A percentile compares a stretch with the other conserved stretches of the same genome.
These are phyloP conservation scores for Caenorhabditis tropicalis DNA, from an alignment of 1,140 invertebrate species.

Conservation along the genomic window DNA sequence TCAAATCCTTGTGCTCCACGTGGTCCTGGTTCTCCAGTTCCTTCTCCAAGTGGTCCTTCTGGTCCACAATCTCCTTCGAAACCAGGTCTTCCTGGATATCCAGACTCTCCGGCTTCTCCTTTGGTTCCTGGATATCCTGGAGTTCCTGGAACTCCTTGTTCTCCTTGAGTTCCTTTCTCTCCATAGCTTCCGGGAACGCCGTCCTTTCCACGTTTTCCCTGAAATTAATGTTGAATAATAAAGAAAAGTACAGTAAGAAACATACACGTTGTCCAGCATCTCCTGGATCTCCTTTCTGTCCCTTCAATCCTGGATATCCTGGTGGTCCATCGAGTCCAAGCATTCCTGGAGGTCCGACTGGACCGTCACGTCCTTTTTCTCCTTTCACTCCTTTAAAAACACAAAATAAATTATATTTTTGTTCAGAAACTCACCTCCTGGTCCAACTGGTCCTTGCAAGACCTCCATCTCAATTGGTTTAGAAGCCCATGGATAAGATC, in stretches of 20 bases:
- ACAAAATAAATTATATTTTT: not conserved
- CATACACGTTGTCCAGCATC: conserved; percentile 65
- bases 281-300: conserved; percentile 69
- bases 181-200: conserved; percentile 58
- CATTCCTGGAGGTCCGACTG: conserved; percentile 63
- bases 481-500: conserved; percentile 61
- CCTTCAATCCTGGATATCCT: conserved; percentile 68
- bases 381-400: conserved; percentile 62
- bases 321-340: conserved; percentile 66
- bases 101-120: conserved; percentile 65
- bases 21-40: conserved; percentile 59
- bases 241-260: not conserved
- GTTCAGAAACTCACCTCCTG: conserved; percentile 17
- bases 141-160: conserved; percentile 59
- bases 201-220: conserved; percentile 70
- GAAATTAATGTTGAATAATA: not conserved
- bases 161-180: conserved; percentile 56
- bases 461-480: conserved; percentile 70
- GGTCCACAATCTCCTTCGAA: conserved; percentile 70
- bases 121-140: conserved; percentile 62
- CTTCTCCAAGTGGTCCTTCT: conserved; percentile 65
- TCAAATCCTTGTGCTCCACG: conserved; percentile 68
- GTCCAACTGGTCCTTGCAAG: conserved; percentile 67
- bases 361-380: conserved; percentile 69
- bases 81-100: conserved; percentile 67